Evolutionary conservation across 2,797 vertebrate species (phyloP).

Genomic region (Phaenicophaeus curvirostris): DNA sequence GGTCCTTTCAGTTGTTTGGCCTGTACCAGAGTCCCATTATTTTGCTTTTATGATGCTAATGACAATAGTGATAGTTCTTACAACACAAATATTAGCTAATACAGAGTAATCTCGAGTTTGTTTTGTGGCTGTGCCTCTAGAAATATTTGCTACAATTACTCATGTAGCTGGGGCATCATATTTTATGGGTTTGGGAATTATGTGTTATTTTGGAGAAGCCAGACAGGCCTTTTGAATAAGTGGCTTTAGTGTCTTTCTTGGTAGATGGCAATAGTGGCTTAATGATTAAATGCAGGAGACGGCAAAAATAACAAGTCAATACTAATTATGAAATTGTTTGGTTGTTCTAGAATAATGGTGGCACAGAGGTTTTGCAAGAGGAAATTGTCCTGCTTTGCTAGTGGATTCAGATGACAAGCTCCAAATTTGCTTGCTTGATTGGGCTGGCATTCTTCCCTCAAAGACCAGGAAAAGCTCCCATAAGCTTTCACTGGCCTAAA

Average conservation of each 20-base stretch:
- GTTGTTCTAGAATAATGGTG: neutral
- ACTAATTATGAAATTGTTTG: conserved; percentile 18
- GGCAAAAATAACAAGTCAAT: conserved; percentile 23
- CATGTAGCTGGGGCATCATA: neutral
- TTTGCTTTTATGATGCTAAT: neutral
- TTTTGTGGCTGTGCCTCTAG: neutral
- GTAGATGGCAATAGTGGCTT: neutral
- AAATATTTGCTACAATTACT: conserved; percentile 26
- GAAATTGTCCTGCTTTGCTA: conserved; percentile 5
- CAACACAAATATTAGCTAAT: neutral
- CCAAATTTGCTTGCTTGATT: conserved; percentile 31
- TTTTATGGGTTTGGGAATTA: neutral
- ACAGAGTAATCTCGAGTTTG: conserved; percentile 11
- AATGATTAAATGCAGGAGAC: conserved; percentile 18
- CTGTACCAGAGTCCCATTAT: neutral
- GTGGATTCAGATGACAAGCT: neutral
- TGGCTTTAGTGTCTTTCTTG: neutral
- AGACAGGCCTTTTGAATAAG: conserved; percentile 1
- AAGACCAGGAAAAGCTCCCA: conserved; percentile 23
- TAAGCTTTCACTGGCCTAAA: conserved; percentile 47
- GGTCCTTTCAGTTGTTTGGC: neutral
- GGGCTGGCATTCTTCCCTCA: neutral
- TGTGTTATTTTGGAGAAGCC: conserved; percentile 1
- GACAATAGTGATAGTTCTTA: neutral
- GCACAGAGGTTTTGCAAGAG: conserved; percentile 17